These are phyloP conservation scores for Apis laboriosa DNA, from an alignment of 1,140 invertebrate genomes.

Conservation along the genomic window DNA sequence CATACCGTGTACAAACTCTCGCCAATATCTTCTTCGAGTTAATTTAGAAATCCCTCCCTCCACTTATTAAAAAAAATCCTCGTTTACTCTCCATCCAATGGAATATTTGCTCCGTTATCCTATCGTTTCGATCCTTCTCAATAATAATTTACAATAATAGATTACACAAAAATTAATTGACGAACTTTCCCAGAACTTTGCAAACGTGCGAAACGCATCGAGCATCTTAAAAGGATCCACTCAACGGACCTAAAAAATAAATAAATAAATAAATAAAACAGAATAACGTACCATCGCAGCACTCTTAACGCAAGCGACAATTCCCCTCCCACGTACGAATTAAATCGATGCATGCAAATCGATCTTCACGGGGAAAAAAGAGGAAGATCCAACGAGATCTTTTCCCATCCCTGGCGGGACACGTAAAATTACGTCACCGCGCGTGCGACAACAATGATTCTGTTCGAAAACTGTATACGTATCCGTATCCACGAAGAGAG, in stretches of 20 bases:
- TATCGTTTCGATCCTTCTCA: background rate
- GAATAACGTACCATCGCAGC: too few species aligned
- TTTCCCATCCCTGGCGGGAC: background rate
- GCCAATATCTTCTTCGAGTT: background rate
- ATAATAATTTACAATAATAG: too few species aligned
- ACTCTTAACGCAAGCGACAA: background rate
- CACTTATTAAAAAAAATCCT: background rate
- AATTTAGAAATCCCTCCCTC: background rate
- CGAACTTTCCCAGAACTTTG: too few species aligned
- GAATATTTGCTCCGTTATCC: background rate
- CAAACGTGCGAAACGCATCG: too few species aligned
- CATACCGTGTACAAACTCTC: conserved; percentile 31
- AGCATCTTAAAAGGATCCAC: too few species aligned
- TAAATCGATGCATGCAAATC: conserved; percentile 4
- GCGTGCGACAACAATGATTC: background rate
- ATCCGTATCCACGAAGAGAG: background rate
- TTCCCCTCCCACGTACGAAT: background rate
- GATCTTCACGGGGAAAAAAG: background rate
- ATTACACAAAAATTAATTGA: too few species aligned
- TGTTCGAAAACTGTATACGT: background rate
- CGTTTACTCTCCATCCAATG: too few species aligned
- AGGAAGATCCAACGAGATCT: background rate
- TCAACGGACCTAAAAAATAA: too few species aligned
- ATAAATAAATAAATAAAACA: too few species aligned
- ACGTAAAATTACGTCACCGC: background rate